Percentiles rank a stretch among this genome's conserved stretches.
These are phyloP conservation scores for Clangula hyemalis DNA, from an alignment of 2,797 vertebrate species.

Conservation along the genomic window DNA sequence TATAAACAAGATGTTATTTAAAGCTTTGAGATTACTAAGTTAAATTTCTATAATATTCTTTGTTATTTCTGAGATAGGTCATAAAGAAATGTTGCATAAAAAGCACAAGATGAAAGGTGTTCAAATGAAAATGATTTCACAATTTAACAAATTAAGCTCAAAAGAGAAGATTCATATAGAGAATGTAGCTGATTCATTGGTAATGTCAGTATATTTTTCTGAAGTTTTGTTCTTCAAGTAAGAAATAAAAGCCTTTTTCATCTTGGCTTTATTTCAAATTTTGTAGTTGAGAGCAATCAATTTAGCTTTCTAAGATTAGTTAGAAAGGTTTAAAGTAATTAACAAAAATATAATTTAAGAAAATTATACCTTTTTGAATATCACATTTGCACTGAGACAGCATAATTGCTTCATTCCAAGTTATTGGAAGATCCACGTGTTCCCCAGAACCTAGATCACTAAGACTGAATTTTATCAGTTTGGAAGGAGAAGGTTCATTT, in stretches of 20 bases:
- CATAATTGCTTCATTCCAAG: constrained; percentile 73
- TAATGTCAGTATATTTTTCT: neutral
- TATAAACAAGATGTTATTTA: neutral
- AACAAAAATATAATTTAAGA: constrained; percentile 24
- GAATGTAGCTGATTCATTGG: neutral
- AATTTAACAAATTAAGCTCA: constrained; percentile 31
- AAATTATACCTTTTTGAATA: constrained; percentile 76
- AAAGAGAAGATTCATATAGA: constrained; percentile 16
- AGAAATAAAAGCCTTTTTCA: constrained; percentile 4
- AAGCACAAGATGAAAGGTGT: neutral
- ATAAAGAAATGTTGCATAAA: neutral
- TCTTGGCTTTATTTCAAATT: constrained; percentile 25
- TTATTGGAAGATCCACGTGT: constrained; percentile 63
- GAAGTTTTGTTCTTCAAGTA: neutral
- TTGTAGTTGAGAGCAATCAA: constrained; percentile 14
- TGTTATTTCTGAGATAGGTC: constrained; percentile 40
- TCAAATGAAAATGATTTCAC: constrained; percentile 1
- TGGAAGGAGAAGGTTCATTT: neutral
- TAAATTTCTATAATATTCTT: constrained; percentile 16
- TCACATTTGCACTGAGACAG: constrained; percentile 78
- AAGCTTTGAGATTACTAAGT: constrained; percentile 4
- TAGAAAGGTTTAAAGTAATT: neutral
- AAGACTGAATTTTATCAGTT: constrained; percentile 69
- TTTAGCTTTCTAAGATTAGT: neutral
- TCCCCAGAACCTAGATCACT: constrained; percentile 47